Base-by-base conservation (phyloP, 2,888 invertebrate genomes). In the Caenorhabditis imperialis region DNA sequence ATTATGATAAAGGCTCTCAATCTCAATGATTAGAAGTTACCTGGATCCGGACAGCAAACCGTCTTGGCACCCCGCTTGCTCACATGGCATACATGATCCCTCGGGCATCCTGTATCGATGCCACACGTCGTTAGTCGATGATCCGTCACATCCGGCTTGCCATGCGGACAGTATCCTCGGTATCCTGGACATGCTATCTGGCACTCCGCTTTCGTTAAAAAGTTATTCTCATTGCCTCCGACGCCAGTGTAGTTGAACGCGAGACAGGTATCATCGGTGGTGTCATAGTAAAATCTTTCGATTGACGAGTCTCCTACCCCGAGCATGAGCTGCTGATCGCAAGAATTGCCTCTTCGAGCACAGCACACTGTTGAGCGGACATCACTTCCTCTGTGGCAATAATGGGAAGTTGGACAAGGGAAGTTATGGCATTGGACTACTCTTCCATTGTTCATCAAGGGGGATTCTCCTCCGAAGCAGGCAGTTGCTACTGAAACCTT, bases 201-300 rank as follows among this genome's bases (percentile, higher is more conserved):
- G 44, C 86, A 86, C 30, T 75, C 72, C 16, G 79, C 81, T 40
- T 79, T 77, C n/a, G 83, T 78, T 40, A 82, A 30, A 65, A 86
- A 86, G 60, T 85, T 85, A 62, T 86, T 86, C 55, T 85, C 83
- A 61, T 86, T 86, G 45, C 86, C 86, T 14, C 75, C 82, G 40
- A 79, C 58, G 8, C 86, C 86, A 6, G 79, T 74, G 48, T 86
- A 86, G 16, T 77, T 74, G 77, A 86, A 86, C 12, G 71, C 65
- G 16, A 75, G 47, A 58, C 86, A 86, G 18, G 60, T 57, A 48
- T 81, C 79, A 16, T 74, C 75, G 0, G 71, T 74, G 1, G 75
- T 69, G 55, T 86, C 86, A 60, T 83, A 85, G 75, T 81, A 84
- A 65, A 75, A 86, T 16, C 86, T 35, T 7, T 67, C 58, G 12